Evolutionary conservation across 2,888 invertebrate species (phyloP).

Genomic region (Dynastes hyllus): DNA sequence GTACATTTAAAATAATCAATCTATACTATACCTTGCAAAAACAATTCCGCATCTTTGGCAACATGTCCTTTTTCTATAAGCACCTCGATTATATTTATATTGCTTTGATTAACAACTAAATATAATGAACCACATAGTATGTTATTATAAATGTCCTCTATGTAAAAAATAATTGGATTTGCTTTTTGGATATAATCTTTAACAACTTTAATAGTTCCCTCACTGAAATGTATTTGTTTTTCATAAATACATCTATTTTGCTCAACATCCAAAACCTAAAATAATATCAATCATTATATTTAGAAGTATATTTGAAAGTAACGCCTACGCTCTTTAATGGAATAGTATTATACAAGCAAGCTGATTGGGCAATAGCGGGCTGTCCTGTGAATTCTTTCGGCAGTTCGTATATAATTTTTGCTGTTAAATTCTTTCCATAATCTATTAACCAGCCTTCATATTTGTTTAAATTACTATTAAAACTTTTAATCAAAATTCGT

Average conservation of each 20-base stretch:
- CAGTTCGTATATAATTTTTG: neutral
- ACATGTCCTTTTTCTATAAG: slow-evolving; percentile 24
- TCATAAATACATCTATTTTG: slow-evolving; percentile 7
- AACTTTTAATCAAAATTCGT: slow-evolving; percentile 25
- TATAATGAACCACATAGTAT: slow-evolving; percentile 21
- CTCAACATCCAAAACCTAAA: slow-evolving; percentile 19
- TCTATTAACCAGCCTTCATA: slow-evolving; percentile 32
- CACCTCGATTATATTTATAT: slow-evolving; percentile 19
- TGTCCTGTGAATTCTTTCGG: slow-evolving; percentile 16
- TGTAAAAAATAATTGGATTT: neutral
- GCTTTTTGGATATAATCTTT: slow-evolving; percentile 17
- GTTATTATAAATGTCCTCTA: neutral
- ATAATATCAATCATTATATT: neutral
- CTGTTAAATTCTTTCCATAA: slow-evolving; percentile 7
- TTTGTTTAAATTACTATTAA: slow-evolving; percentile 7
- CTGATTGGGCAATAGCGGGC: slow-evolving; percentile 17
- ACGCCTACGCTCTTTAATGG: slow-evolving; percentile 13
- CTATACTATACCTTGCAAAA: slow-evolving; percentile 26
- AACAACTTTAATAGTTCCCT: slow-evolving; percentile 27
- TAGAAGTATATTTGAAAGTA: neutral
- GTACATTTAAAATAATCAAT: neutral
- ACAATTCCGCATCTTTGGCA: slow-evolving; percentile 4
- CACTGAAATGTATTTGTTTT: slow-evolving; percentile 17
- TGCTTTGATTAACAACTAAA: neutral
- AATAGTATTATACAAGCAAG: slow-evolving; percentile 20